These are phyloP conservation scores for Rambutsinella grinnellia DNA, from an alignment of 2,888 invertebrate species.

Conservation along the genomic window DNA sequence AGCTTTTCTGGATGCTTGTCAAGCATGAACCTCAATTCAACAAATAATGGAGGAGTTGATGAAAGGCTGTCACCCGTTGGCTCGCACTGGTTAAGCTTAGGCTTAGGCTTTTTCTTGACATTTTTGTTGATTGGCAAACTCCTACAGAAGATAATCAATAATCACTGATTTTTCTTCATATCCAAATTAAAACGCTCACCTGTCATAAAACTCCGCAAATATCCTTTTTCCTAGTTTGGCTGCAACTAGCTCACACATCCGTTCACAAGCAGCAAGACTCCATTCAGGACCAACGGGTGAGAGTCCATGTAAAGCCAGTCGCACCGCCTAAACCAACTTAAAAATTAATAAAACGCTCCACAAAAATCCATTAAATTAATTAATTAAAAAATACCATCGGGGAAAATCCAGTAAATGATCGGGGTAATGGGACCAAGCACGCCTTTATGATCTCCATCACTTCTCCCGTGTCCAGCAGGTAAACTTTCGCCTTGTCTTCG, in stretches of 20 bases:
- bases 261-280: background rate
- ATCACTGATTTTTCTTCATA: background rate
- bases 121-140: background rate
- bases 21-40: too few relatives aligned
- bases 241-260: background rate
- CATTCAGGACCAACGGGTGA: background rate
- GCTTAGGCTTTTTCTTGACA: too few relatives aligned
- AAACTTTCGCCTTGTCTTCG: background rate
- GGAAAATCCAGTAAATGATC: background rate
- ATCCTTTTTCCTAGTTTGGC: background rate
- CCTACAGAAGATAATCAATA: background rate
- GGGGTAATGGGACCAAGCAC: background rate
- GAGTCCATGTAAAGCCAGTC: background rate
- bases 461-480: background rate
- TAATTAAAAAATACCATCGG: background rate
- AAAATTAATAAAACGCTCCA: too few relatives aligned
- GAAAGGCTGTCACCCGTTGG: too few relatives aligned
- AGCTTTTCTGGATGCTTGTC: too few relatives aligned
- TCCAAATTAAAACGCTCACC: background rate
- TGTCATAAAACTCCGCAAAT: background rate
- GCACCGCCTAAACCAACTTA: background rate
- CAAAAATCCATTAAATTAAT: background rate
- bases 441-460: background rate
- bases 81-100: too few relatives aligned
- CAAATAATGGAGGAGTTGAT: too few relatives aligned